Evolutionary conservation across 2,888 invertebrate genomes (phyloP), one percentile per base, ranked within the genome.

Genomic region (Odontomyia ornata): DNA sequence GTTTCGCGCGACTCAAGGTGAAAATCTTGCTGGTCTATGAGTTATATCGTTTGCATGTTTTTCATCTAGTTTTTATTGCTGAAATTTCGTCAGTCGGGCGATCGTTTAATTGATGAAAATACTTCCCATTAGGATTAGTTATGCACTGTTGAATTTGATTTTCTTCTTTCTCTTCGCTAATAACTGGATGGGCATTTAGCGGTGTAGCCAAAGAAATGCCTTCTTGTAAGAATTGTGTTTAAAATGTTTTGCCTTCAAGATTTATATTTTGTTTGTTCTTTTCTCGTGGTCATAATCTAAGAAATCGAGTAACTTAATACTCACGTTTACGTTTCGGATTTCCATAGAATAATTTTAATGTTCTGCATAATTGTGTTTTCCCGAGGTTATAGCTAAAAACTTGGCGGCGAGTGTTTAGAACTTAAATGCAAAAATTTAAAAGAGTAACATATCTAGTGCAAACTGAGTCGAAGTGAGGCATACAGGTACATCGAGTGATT

Each of bases 251-350:
- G 60, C 73, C 73, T 73, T 73, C 73, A 73, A 9, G 25, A 23
- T 15, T n/a, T n/a, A 21, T 52, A 18, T 73, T 57, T 21, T 60
- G 57, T 60, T 73, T 57, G 30, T 57, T n/a, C 21, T 73, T 73
- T 67, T 73, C 36, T 73, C 69, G 46, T 60, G 73, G 73, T 60
- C 73, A 36, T 73, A 23, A 73, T 73, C 73, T 36, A 73, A 73
- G 73, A 73, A 73, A 72, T 43, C 30, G 23, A 69, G 69, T 18
- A 69, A 69, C 43, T 43, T 47, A 30, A 69, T 69, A 69, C n/a
- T 69, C 47, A 25, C n/a, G 69, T 46, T 46, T 46, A 46, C 13
- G 46, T 27, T 47, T 47, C 11, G 18, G 60, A 60, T 30, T 64
- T 64, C 23, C 64, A 23, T 64, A 30, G 64, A 64, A 64, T 64